phyloP scores from a whole-genome alignment of 2,797 vertebrate species.

The Platalea minor region DNA sequence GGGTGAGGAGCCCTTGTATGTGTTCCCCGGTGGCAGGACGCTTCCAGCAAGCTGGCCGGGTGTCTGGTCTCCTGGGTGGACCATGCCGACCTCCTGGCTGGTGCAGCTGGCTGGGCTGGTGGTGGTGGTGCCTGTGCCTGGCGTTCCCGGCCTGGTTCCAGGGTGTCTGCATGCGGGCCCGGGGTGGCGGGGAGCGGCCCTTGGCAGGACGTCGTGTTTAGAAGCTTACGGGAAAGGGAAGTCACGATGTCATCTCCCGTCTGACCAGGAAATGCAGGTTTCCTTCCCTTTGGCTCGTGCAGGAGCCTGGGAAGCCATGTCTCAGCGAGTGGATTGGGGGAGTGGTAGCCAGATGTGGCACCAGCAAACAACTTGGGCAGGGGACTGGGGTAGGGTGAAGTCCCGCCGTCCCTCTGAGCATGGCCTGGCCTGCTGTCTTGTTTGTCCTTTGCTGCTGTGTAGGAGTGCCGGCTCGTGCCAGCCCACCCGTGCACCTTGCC shows the following conservation, averaged over 20 bases:
- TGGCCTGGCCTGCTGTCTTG: background rate
- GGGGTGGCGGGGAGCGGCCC: background rate
- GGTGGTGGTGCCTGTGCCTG: background rate
- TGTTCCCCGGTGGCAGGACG: background rate
- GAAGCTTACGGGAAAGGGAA: constrained; percentile 73
- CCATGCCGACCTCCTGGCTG: background rate
- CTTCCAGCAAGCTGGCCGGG: background rate
- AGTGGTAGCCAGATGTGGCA: background rate
- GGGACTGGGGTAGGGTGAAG: background rate
- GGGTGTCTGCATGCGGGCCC: accelerated
- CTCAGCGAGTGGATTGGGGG: background rate
- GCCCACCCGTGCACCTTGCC: background rate
- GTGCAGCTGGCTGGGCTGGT: background rate
- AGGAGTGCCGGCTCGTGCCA: background rate
- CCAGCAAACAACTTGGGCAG: background rate
- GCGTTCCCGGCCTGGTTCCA: background rate
- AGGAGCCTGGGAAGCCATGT: constrained; percentile 32
- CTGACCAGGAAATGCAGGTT: constrained; percentile 77
- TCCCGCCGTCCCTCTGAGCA: accelerated
- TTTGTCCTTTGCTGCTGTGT: background rate
- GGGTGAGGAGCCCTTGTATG: accelerated
- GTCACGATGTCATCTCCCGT: constrained; percentile 73
- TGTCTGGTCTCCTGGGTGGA: background rate
- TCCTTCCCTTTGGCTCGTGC: constrained; percentile 62
- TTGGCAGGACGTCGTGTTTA: constrained; percentile 73